These are phyloP conservation scores for Tachuris rubrigastra DNA, from an alignment of 2,113 vertebrate genomes.

Conservation along the genomic window DNA sequence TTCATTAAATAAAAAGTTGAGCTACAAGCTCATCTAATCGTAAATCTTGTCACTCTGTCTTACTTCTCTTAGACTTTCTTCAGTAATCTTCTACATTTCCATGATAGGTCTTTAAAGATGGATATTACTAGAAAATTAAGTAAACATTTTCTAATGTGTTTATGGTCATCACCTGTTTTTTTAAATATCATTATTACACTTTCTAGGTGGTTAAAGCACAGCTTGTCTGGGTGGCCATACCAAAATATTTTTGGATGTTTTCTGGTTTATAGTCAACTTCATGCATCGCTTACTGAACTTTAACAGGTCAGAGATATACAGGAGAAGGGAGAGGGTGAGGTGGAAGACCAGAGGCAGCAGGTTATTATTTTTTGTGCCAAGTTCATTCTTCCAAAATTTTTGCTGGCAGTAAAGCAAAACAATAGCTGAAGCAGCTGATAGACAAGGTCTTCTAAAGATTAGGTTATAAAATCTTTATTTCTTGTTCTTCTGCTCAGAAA, in stretches of 20 bases:
- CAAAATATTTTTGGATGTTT: not conserved
- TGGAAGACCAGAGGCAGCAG: not conserved
- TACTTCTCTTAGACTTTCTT: not conserved
- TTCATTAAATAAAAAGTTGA: not conserved
- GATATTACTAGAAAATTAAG: not conserved
- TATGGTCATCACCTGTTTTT: not conserved
- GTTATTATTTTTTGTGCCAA: not conserved
- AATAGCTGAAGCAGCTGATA: not conserved
- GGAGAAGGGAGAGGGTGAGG: not conserved
- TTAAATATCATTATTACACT: not conserved
- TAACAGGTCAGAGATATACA: not conserved
- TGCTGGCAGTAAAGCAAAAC: not conserved
- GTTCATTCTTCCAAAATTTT: not conserved
- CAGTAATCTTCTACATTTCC: not conserved
- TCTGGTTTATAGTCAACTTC: not conserved
- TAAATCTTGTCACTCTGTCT: not conserved
- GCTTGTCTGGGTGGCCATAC: not conserved
- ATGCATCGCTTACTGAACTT: not conserved
- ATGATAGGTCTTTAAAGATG: not conserved
- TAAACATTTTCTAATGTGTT: not conserved
- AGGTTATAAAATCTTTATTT: not conserved
- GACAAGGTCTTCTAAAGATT: not conserved
- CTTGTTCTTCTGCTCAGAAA: not conserved
- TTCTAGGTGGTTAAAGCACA: not conserved
- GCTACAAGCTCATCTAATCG: not conserved